A percentile compares a stretch with the other conserved stretches of the same genome.
Conservation (phyloP, 2,888 invertebrate species). For the Mystacides longicornis region DNA sequence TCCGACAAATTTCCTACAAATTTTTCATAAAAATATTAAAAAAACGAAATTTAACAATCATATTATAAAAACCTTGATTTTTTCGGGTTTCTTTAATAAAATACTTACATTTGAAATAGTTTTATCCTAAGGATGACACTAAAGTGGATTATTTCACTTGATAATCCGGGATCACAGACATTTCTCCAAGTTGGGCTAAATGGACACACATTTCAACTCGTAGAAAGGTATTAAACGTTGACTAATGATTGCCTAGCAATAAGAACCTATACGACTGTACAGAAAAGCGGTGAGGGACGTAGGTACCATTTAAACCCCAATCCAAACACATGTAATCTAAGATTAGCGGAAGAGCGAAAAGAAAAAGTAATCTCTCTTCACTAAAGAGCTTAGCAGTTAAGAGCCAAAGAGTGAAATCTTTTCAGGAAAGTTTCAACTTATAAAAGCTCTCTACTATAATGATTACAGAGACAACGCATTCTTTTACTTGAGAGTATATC, state of each 20-base stretch:
- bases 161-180: background rate
- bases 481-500: constrained; percentile 6
- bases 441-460: constrained; percentile 23
- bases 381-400: constrained; percentile 16
- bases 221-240: background rate
- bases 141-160: no score
- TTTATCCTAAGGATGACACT: no score
- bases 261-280: background rate
- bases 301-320: background rate
- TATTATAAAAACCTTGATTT: no score
- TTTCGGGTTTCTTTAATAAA: no score
- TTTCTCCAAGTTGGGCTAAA: background rate
- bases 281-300: background rate
- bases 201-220: background rate
- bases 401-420: constrained; percentile 11
- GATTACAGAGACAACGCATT: constrained; percentile 18
- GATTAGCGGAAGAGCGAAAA: constrained; percentile 20
- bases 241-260: background rate
- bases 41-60: no score
- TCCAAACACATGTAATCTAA: constrained; percentile 20
- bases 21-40: no score
- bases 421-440: constrained; percentile 20
- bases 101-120: no score
- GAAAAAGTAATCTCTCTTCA: constrained; percentile 23
- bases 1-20: no score